Evolutionary conservation across 2,797 vertebrate genomes (phyloP), one percentile per base, ranked within the genome.

Genomic region (Liparis tanakae): DNA sequence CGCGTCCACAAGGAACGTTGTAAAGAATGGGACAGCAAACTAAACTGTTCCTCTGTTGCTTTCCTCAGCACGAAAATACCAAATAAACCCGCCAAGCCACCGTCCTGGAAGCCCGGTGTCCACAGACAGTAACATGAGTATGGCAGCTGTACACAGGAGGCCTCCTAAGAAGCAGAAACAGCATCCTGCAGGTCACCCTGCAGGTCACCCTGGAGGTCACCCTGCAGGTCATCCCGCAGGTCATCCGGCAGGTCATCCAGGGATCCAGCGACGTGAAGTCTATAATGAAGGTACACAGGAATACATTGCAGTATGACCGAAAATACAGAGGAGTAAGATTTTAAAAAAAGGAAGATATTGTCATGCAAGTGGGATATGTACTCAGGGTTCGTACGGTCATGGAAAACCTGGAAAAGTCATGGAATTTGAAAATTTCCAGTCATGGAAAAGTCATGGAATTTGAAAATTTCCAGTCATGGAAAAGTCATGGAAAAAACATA

Each of bases 101-200:
- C 94, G 98, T 87, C 98, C 98, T 65, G 94, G 96, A 70, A 99
- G 98, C 89, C 98, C 98, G 0, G 94, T 98, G 82, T 99, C 98
- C 67, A 98, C 98, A 0, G 98, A 99, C 93, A 98, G 98, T 91
- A 99, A 96, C 87, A 95, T 98, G 96, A 99, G 98, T 70, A 95
- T 97, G 82, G 97, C 96, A 56, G 93, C 97, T 41, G 95, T 97
- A 86, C 97, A 98, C 92, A 97, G 96, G 94, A 96, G 98, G 83
- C 98, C 98, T 74, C 92, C 95, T 73, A 99, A 98, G 95, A 99
- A 96, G 85, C 97, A 96, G 78, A 99, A 98, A 81, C 98, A 98
- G 91, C 96, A 96, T 90, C 95, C 95, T 41, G 39, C 39, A 41
- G 96, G 92, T 88, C 96, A 95, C 92, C 95, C 94, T 71, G 96